Evolutionary conservation across 2,888 invertebrate species (phyloP), one percentile per base, ranked within the genome.

Genomic region (Leucophora obtusa): DNA sequence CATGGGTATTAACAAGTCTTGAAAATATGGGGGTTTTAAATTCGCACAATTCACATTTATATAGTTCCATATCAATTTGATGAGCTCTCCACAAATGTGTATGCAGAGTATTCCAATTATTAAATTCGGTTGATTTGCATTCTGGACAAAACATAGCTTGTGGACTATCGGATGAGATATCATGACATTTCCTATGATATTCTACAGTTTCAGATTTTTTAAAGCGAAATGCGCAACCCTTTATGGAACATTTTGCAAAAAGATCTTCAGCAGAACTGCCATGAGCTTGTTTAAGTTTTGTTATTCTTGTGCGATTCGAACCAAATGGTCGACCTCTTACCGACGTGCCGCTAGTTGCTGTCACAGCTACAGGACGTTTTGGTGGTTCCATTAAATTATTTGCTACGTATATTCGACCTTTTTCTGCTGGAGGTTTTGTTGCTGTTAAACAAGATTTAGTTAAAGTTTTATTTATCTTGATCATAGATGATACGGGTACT

Each of bases 71-170:
- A 86, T 96, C 96, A 10, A 96, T 92, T 59, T 92, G 91, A 87
- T 97, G 96, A 0, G 91, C 86, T 63, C 94, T 92, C 96, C 96
- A 97, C 59, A 96, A 90, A 87, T 97, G 97, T 3, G 94, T 93
- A 79, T 95, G 94, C n/a, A 96, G 87, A 0, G 92, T 91, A 84
- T 94, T 93, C 92, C 95, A 95, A 9, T 92, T 92, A 0, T 86
- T 88, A 47, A 89, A 89, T 60, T 87, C 86, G 10, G 84, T 86
- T 0, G 91, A 87, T 35, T 84, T 90, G 88, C 96, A 96, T 86
- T 95, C 94, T 0, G 92, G 93, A 89, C 96, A 96, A 33, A 87
- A 82, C 86, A 89, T 88, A 0, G 87, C 82, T 14, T 85, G 87
- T 14, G 83, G 70, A 18, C 83, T 82, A 18, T 85, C 84, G 21